These are phyloP conservation scores for Drosophila subpulchrella DNA, from an alignment of 1,140 invertebrate genomes.

Conservation along the genomic window DNA sequence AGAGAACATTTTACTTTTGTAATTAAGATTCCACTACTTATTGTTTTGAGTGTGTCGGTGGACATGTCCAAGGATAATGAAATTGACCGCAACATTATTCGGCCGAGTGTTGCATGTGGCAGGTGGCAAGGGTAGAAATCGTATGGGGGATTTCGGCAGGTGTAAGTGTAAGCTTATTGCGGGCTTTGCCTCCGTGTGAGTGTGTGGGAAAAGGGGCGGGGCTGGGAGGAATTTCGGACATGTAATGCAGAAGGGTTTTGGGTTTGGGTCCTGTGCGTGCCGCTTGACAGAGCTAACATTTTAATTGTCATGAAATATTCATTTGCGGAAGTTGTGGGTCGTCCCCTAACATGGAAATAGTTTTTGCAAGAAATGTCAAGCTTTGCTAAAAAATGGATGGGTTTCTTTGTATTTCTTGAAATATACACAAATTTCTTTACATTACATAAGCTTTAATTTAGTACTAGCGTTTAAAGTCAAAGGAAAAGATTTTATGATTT, in stretches of 20 bases:
- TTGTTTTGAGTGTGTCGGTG: not conserved
- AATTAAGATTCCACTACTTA: not conserved
- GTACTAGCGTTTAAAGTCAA: too few relatives aligned
- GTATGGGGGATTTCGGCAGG: conserved; percentile 25
- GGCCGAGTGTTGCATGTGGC: conserved; percentile 61
- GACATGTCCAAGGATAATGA: conserved; percentile 47
- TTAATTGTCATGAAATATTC: conserved; percentile 82
- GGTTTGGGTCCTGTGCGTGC: conserved; percentile 20
- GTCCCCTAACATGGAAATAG: conserved; percentile 63
- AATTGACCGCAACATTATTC: conserved; percentile 79
- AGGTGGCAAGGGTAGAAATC: not conserved
- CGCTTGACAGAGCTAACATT: conserved; percentile 78
- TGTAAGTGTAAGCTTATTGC: conserved; percentile 49
- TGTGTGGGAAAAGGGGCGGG: conserved; percentile 2
- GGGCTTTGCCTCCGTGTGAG: not conserved
- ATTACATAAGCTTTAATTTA: too few relatives aligned
- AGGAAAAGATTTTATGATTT: too few relatives aligned
- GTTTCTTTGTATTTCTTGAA: not conserved
- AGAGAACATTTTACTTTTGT: too few relatives aligned
- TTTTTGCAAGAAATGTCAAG: conserved; percentile 55
- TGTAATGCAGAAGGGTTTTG: not conserved
- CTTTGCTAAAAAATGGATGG: conserved; percentile 19
- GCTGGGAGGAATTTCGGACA: not conserved
- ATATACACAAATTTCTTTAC: too few relatives aligned
- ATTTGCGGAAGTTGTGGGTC: conserved; percentile 32